Base-by-base conservation (phyloP, 2,888 invertebrate species). In the Sthenelais limicola region DNA sequence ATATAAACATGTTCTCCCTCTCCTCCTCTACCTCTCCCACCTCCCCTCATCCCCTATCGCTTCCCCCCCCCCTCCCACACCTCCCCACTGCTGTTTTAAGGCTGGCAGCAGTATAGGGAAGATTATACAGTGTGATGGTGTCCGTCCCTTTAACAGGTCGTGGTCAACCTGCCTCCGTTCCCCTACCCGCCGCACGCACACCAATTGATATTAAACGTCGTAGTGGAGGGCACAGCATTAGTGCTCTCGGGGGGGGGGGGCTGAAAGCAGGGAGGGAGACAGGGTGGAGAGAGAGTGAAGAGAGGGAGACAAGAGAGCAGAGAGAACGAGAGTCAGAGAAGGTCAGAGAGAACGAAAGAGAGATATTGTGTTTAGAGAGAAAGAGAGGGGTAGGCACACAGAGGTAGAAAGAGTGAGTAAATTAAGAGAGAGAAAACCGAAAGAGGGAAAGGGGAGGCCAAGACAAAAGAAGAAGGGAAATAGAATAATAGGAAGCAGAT, bases 1-100 rank as follows among this genome's bases (percentile, higher is more conserved):
- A n/a, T n/a, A n/a, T n/a, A n/a, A n/a, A n/a, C n/a, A n/a, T n/a
- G n/a, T n/a, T n/a, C n/a, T n/a, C 21, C 52, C 5, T 52, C 18
- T 12, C 5, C 26, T n/a, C 5, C 30, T 15, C 52, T 52, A 15
- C n/a, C 24, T 30, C 52, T 15, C 52, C 3, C 52, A 52, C 52
- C n/a, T 52, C 28, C 24, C n/a, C 52, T 24, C 28, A 9, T n/a
- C 52, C 52, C 52, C 21, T 30, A 52, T 24, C 52, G 52, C 26
- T 52, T 30, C 52, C 52, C 43, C 43, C 9, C 18, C 43, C 43
- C 18, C 12, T n/a, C n/a, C n/a, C n/a, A n/a, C n/a, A n/a, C n/a
- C n/a, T n/a, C n/a, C n/a, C n/a, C n/a, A n/a, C n/a, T n/a, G n/a
- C n/a, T n/a, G n/a, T n/a, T n/a, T n/a, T n/a, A n/a, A n/a, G n/a